Percentiles rank a stretch among this genome's conserved stretches.
Evolutionary conservation across 2,113 vertebrate genomes (phyloP).

Genomic region (Platycercus adscitus): DNA sequence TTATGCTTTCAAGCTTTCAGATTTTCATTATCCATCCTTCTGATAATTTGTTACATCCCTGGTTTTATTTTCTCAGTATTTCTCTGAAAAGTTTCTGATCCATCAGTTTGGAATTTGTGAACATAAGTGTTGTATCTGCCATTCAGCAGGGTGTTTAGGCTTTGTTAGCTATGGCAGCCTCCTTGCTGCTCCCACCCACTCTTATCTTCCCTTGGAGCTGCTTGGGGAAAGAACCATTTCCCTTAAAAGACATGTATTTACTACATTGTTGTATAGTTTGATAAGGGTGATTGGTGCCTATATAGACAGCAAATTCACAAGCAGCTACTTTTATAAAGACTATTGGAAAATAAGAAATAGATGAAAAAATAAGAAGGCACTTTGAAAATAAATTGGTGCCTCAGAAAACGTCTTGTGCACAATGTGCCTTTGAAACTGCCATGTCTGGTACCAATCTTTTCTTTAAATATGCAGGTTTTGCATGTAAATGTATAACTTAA

Average conservation of each 20-base stretch:
- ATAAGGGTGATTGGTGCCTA: too few species aligned
- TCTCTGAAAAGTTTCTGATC: background rate
- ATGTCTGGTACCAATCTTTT: background rate
- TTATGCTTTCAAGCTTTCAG: background rate
- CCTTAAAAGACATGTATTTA: background rate
- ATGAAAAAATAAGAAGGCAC: background rate
- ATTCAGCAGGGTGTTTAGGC: background rate
- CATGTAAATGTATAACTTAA: background rate
- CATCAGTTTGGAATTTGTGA: background rate
- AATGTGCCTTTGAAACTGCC: background rate
- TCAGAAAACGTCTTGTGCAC: background rate
- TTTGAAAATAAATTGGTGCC: background rate
- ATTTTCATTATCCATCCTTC: background rate
- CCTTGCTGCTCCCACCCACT: background rate
- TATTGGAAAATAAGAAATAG: background rate
- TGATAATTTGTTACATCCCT: background rate
- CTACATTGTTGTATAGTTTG: rapidly evolving
- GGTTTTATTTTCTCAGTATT: background rate
- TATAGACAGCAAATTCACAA: background rate
- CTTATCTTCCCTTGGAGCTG: background rate
- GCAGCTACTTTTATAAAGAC: background rate
- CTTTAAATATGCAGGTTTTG: background rate
- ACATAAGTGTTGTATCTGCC: background rate
- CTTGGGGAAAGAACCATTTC: background rate
- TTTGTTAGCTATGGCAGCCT: background rate